These are phyloP conservation scores for Gryon sp. DNA, from an alignment of 1,140 invertebrate genomes.

Conservation along the genomic window DNA sequence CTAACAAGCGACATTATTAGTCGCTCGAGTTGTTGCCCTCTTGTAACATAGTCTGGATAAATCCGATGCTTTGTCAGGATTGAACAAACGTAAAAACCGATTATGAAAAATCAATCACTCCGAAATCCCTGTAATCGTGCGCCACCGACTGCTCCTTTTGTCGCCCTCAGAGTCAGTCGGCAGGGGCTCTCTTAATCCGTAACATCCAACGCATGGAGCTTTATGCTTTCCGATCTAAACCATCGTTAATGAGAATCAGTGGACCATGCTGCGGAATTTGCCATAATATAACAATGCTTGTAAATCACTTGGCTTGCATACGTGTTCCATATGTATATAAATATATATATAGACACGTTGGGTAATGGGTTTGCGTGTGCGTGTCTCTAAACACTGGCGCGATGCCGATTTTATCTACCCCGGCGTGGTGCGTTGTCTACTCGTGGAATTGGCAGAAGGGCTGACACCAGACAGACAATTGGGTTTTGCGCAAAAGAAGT, in stretches of 20 bases:
- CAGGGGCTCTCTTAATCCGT: constrained; percentile 37
- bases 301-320: constrained; percentile 50
- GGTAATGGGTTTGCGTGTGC: constrained; percentile 55
- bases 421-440: constrained; percentile 54
- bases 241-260: constrained; percentile 55
- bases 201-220: not conserved
- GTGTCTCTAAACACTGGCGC: constrained; percentile 57
- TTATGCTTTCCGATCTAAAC: constrained; percentile 29
- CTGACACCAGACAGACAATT: constrained; percentile 40
- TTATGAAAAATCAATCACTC: constrained; percentile 42
- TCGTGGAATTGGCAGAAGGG: constrained; percentile 38
- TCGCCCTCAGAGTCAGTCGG: no score
- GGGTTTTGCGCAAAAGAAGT: constrained; percentile 27
- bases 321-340: not conserved
- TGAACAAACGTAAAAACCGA: not conserved
- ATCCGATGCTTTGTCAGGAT: no score
- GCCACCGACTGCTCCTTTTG: constrained; percentile 1
- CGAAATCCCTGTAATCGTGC: constrained; percentile 27
- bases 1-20: no score
- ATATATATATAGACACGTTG: constrained; percentile 29
- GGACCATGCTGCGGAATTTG: constrained; percentile 52
- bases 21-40: no score
- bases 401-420: constrained; percentile 70
- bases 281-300: constrained; percentile 40
- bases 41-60: no score